A percentile compares a stretch with the other conserved stretches of the same genome.
These are phyloP conservation scores for Napeogenes sylphis DNA, from an alignment of 2,888 invertebrate species.

Conservation along the genomic window DNA sequence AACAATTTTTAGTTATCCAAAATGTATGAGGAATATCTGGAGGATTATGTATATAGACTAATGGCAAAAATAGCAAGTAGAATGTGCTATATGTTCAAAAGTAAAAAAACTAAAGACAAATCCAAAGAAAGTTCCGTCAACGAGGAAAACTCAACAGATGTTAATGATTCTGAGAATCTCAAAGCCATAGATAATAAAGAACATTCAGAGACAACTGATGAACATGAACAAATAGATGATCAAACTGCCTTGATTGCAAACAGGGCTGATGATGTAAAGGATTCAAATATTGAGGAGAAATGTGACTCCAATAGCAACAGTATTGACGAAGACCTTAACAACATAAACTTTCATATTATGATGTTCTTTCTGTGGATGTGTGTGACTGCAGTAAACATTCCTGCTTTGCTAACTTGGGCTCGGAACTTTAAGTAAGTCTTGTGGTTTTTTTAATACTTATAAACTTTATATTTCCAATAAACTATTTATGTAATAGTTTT, in stretches of 20 bases:
- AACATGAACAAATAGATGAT: constrained; percentile 12
- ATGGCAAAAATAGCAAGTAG: constrained; percentile 61
- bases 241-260: constrained; percentile 4
- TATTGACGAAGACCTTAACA: constrained; percentile 57
- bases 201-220: constrained; percentile 15
- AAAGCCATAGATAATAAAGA: constrained; percentile 32
- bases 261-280: constrained; percentile 11
- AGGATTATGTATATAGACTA: constrained; percentile 77
- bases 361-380: constrained; percentile 83
- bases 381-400: constrained; percentile 82
- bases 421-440: constrained; percentile 84
- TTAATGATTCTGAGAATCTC: constrained; percentile 27
- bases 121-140: constrained; percentile 11
- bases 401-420: constrained; percentile 87
- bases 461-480: too few species aligned
- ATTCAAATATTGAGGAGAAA: constrained; percentile 20
- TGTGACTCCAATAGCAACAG: constrained; percentile 28
- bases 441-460: too few species aligned
- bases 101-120: constrained; percentile 34
- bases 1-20: constrained; percentile 78
- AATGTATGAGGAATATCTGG: constrained; percentile 86
- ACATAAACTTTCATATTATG: constrained; percentile 85
- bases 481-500: too few species aligned
- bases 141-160: constrained; percentile 14
- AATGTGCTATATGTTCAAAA: constrained; percentile 49